phyloP scores from a whole-genome alignment of 2,888 invertebrate species.

The Ferdinandea cuprea region DNA sequence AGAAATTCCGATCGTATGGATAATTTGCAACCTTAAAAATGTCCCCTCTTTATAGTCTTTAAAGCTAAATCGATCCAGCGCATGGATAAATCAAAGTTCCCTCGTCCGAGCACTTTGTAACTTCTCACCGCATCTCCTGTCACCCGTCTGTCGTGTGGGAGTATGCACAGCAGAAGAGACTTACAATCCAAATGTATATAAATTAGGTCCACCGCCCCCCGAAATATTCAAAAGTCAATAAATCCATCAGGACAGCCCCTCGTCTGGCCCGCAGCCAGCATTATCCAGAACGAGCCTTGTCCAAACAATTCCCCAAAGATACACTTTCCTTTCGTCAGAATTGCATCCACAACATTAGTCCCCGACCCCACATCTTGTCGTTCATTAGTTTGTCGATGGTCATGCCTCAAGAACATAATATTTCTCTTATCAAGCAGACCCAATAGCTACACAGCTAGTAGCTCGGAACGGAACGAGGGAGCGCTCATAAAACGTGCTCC shows the following conservation, averaged over 20 bases:
- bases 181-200: slow-evolving; percentile 10
- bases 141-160: neutral
- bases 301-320: slow-evolving; percentile 24
- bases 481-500: slow-evolving; percentile 64
- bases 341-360: neutral
- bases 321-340: neutral
- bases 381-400: slow-evolving; percentile 68
- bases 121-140: neutral
- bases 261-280: slow-evolving; percentile 24
- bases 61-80: neutral
- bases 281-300: neutral
- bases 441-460: slow-evolving; percentile 25
- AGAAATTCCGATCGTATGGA: too few relatives aligned
- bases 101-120: too few relatives aligned
- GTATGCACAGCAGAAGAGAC: neutral
- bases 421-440: slow-evolving; percentile 68
- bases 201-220: slow-evolving; percentile 1
- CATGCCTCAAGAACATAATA: slow-evolving; percentile 59
- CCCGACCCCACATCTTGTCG: slow-evolving; percentile 51
- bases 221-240: slow-evolving; percentile 2
- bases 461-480: slow-evolving; percentile 15
- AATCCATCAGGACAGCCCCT: slow-evolving; percentile 20
- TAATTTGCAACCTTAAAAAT: too few relatives aligned
- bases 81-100: neutral
- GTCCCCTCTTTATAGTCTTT: neutral